Evolutionary conservation across 2,888 invertebrate species (phyloP).

Genomic region (Miltochrista miniata): DNA sequence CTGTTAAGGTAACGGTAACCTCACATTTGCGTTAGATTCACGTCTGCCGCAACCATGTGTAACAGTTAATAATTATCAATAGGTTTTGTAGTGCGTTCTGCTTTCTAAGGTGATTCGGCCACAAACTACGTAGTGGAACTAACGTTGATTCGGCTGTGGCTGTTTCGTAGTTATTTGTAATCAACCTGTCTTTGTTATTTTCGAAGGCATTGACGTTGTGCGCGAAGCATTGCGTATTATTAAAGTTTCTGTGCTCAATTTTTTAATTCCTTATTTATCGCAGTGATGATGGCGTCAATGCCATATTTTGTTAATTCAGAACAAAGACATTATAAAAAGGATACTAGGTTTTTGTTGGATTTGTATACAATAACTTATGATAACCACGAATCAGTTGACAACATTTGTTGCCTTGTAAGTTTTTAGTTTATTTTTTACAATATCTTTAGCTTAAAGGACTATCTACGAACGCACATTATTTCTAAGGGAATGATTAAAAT

Average conservation of each 20-base stretch:
- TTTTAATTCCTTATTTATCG: conserved; percentile 26
- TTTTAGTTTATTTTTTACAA: conserved; percentile 15
- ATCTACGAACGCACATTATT: conserved; percentile 9
- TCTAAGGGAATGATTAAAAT: conserved; percentile 39
- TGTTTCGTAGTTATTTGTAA: conserved; percentile 53
- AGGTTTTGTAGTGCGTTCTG: conserved; percentile 53
- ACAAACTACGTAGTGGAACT: no score
- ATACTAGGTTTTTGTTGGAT: conserved; percentile 91
- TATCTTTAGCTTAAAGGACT: background rate
- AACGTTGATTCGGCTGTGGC: conserved; percentile 19
- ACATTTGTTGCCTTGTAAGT: conserved; percentile 87
- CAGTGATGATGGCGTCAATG: conserved; percentile 73
- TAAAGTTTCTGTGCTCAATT: conserved; percentile 26
- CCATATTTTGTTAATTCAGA: conserved; percentile 78
- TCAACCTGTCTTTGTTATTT: conserved; percentile 59
- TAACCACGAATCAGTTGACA: conserved; percentile 90
- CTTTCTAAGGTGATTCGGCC: conserved; percentile 79
- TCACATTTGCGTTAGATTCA: conserved; percentile 66
- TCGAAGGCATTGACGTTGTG: conserved; percentile 49
- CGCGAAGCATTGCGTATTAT: conserved; percentile 37
- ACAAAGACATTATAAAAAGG: conserved; percentile 93
- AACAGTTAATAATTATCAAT: conserved; percentile 72
- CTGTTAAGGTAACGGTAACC: conserved; percentile 66
- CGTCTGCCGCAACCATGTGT: conserved; percentile 73
- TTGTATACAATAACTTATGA: conserved; percentile 94